These are phyloP conservation scores for Loris lydekkerianus DNA, from an alignment of 2,797 vertebrate species.

Conservation along the genomic window DNA sequence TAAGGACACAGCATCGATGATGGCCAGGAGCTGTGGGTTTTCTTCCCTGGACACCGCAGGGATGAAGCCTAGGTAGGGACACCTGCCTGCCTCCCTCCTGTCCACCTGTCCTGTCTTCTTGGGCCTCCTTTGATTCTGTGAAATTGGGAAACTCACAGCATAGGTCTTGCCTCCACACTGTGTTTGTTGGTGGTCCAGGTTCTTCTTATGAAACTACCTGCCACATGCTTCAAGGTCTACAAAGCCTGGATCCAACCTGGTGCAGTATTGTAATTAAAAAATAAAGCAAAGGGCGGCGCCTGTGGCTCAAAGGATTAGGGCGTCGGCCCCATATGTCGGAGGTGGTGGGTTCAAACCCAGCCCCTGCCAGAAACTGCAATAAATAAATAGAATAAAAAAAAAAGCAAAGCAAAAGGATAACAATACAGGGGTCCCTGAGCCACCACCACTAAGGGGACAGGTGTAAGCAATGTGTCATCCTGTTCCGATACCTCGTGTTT, in stretches of 20 bases:
- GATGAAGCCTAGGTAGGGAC: not conserved
- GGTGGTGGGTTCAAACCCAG: no score
- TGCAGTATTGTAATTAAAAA: accelerated
- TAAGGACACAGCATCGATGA: accelerated
- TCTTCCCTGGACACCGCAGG: not conserved
- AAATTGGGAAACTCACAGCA: not conserved
- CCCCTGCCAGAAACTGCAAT: no score
- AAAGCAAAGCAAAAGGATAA: not conserved
- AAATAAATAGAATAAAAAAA: no score
- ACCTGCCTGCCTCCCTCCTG: not conserved
- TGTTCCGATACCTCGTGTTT: accelerated
- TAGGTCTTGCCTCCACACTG: accelerated
- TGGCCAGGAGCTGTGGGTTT: not conserved
- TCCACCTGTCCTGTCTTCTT: accelerated
- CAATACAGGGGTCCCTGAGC: not conserved
- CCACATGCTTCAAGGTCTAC: not conserved
- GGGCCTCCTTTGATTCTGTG: not conserved
- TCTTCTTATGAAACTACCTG: not conserved
- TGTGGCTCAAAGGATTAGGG: no score
- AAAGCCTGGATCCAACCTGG: no score
- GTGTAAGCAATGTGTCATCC: accelerated
- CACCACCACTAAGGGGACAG: accelerated
- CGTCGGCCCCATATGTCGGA: no score
- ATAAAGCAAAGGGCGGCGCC: no score
- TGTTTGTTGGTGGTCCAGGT: not conserved